These are phyloP conservation scores for Brachyptera risi DNA, from an alignment of 2,888 invertebrate genomes.

Conservation along the genomic window DNA sequence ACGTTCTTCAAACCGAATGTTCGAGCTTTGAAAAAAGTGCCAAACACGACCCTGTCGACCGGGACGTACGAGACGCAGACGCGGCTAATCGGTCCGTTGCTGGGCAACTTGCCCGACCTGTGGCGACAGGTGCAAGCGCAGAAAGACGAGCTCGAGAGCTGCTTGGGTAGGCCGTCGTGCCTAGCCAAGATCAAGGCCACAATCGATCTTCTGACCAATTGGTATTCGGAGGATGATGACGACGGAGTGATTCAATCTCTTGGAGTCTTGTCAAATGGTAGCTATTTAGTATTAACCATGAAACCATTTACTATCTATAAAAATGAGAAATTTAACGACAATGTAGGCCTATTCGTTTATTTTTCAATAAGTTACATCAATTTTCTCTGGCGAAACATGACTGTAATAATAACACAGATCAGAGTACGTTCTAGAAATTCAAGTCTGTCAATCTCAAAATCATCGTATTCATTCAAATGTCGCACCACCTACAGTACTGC, in stretches of 20 bases:
- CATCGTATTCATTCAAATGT: too few relatives aligned
- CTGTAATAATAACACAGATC: neutral
- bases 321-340: neutral
- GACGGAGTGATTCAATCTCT: slow-evolving; percentile 43
- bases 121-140: neutral
- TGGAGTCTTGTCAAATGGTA: slow-evolving; percentile 54
- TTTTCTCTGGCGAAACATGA: neutral
- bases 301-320: neutral
- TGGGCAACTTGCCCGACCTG: slow-evolving; percentile 1
- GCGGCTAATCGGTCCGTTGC: slow-evolving; percentile 48
- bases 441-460: too few relatives aligned
- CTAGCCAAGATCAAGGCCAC: slow-evolving; percentile 45
- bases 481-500: too few relatives aligned
- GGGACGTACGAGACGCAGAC: slow-evolving; percentile 52
- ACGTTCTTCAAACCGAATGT: slow-evolving; percentile 50
- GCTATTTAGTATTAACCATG: slow-evolving; percentile 29
- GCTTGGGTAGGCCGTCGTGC: slow-evolving; percentile 38
- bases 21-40: slow-evolving; percentile 48
- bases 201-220: slow-evolving; percentile 49
- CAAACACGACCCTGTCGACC: slow-evolving; percentile 50
- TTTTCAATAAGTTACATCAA: neutral
- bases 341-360: neutral
- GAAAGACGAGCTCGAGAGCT: neutral
- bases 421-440: too few relatives aligned
- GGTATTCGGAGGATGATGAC: slow-evolving; percentile 47